Percentiles rank a stretch among this genome's conserved stretches.
These are phyloP conservation scores for Deroplatys truncata DNA, from an alignment of 2,888 invertebrate species.

Conservation along the genomic window DNA sequence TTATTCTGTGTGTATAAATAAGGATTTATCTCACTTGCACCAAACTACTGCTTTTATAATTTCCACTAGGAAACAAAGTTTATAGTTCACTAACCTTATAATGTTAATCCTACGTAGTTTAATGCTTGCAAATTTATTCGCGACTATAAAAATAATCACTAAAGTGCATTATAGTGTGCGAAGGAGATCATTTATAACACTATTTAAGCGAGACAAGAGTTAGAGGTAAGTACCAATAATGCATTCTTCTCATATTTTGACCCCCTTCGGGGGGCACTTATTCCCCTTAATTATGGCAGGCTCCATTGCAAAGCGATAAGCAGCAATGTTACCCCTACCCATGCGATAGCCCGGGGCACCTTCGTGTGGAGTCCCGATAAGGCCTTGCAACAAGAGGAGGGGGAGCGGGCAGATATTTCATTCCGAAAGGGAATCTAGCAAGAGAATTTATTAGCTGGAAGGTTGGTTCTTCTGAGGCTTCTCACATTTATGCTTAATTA, in stretches of 20 bases:
- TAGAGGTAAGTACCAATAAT: not conserved
- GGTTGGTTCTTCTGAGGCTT: not conserved
- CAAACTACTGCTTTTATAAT: too few species aligned
- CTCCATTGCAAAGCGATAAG: not conserved
- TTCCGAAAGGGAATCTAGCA: not conserved
- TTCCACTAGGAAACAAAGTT: too few species aligned
- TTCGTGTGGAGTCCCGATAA: not conserved
- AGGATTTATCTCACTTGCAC: too few species aligned
- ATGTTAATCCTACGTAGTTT: too few species aligned
- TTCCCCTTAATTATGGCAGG: not conserved
- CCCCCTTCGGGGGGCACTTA: not conserved
- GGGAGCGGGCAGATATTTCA: not conserved
- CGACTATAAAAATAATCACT: too few species aligned
- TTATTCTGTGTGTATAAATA: too few species aligned
- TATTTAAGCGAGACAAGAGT: not conserved
- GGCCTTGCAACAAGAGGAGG: not conserved
- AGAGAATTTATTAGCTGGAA: not conserved
- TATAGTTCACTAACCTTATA: too few species aligned
- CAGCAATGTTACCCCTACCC: not conserved
- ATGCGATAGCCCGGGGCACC: not conserved
- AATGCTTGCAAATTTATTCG: too few species aligned
- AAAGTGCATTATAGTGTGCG: too few species aligned
- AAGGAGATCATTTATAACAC: not conserved
- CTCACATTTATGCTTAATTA: constrained; percentile 16
- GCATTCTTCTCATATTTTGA: not conserved